phyloP scores from a whole-genome alignment of 2,888 invertebrate species.

The Agrilus mali region DNA sequence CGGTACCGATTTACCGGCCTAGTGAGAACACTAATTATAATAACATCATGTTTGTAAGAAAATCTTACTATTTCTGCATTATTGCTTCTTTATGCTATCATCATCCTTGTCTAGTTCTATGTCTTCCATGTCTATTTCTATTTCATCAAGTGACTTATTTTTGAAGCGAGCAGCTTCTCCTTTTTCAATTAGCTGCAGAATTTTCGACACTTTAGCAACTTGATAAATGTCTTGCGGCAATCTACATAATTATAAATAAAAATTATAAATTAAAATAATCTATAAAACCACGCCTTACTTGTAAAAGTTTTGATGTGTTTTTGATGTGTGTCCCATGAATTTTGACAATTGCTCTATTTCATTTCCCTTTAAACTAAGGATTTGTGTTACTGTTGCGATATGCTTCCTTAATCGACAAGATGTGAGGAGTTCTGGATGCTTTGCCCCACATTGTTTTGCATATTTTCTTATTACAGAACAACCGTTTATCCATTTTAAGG shows the following conservation, averaged over 20 bases:
- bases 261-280: conserved; percentile 3
- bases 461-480: conserved; percentile 12
- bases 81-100: neutral
- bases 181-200: conserved; percentile 12
- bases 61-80: too few species aligned
- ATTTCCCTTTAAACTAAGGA: conserved; percentile 10
- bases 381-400: conserved; percentile 13
- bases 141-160: conserved; percentile 12
- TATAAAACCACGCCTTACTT: conserved; percentile 5
- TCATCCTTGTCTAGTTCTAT: neutral
- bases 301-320: conserved; percentile 11
- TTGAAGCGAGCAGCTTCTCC: conserved; percentile 11
- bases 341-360: conserved; percentile 13
- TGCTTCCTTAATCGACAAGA: conserved; percentile 11
- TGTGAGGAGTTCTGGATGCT: conserved; percentile 12
- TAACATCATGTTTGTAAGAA: too few species aligned
- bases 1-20: too few species aligned
- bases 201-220: conserved; percentile 14
- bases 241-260: conserved; percentile 3
- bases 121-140: conserved; percentile 12
- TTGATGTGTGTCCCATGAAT: conserved; percentile 14
- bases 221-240: conserved; percentile 14
- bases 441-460: conserved; percentile 9
- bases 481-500: conserved; percentile 10
- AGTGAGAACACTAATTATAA: too few species aligned